Evolutionary conservation across 2,888 invertebrate species (phyloP), one percentile per base, ranked within the genome.

Genomic region (Dione vanillae): DNA sequence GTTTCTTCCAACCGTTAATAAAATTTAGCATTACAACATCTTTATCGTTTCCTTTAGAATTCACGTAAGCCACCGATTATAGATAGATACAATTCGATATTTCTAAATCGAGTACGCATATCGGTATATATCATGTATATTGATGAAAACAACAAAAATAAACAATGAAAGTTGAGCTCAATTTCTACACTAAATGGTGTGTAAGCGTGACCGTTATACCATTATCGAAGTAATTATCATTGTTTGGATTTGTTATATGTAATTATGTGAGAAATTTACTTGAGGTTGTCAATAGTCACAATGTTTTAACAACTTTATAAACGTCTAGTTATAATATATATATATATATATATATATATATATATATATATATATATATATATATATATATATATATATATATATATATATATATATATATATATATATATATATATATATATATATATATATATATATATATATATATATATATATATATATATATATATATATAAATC

Each of bases 191-290:
- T 56, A 65, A 69, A 59, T 41, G 52, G 65, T 67, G 73, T 56
- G 65, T 58, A 70, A 64, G 69, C 67, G 69, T 67, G 69, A 70
- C 72, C 74, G 72, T 70, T 70, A 74, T 43, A 64, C 72, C 47
- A 70, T 72, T 72, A 67, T 69, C 74, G 61, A 35, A 51, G 62
- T 70, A 72, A 74, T 74, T 74, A 74, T 66, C 56, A 27, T 62
- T 64, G 70, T 67, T 69, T 67, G 54, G 65, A 67, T 74, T 51
- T 61, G 54, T 65, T n/a, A n/a, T n/a, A 54, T 45, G 70, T 64
- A 45, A 47, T 37, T 51, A 64, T 65, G 47, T 61, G 61, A 58
- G 20, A 14, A 43, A 43, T 40, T 47, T 37, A 19, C 47, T 20
- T 20, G 14, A 35, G 49, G 64, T 64, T 51, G 49, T 47, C 62